Base-by-base conservation (phyloP, 1,140 invertebrate species). In the Theocolax elegans region DNA sequence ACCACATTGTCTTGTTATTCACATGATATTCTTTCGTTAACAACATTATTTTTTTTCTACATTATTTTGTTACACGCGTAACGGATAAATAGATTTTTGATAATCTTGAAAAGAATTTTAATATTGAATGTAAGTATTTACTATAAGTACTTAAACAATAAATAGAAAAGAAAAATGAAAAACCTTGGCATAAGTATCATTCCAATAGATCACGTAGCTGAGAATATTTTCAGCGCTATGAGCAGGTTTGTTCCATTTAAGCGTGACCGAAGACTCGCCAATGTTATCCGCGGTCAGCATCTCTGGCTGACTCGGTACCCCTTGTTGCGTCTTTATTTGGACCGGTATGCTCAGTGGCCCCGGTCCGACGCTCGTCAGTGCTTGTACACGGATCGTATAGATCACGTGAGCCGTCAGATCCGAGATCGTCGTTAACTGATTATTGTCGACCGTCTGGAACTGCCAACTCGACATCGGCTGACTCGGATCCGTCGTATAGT, bases 151-250 rank as follows among this genome's bases (percentile, higher is more conserved):
- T n/a, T n/a, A n/a, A n/a, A n/a, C n/a, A n/a, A n/a, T n/a, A n/a
- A n/a, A n/a, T n/a, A n/a, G n/a, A n/a, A n/a, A n/a, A n/a, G n/a
- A n/a, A n/a, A n/a, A n/a, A n/a, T n/a, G n/a, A n/a, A n/a, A n/a
- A n/a, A 94, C 93, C 89, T 95, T 94, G 10, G 94, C 93, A 77
- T 95, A 97, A 23, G 96, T 97, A 81, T 98, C 96, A 86, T 98
- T 98, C 94, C 95, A 98, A 80, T 98, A 98, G 2, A 99, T 88
- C 87, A 97, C 95, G 86, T 98, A 99, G 77, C 94, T 95, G 46
- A 95, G 90, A 80, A 98, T 97, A 83, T 93, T 95, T 82, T 97
- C 95, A 60, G 93, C 93, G 62, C 94, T 93, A 87, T 97, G 95
- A 73, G 91, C 89, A 15, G 97, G 97, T 79, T 92, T 91, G 60